Conservation (phyloP, 1,140 invertebrate species). For the Papilio aristodemus region DNA sequence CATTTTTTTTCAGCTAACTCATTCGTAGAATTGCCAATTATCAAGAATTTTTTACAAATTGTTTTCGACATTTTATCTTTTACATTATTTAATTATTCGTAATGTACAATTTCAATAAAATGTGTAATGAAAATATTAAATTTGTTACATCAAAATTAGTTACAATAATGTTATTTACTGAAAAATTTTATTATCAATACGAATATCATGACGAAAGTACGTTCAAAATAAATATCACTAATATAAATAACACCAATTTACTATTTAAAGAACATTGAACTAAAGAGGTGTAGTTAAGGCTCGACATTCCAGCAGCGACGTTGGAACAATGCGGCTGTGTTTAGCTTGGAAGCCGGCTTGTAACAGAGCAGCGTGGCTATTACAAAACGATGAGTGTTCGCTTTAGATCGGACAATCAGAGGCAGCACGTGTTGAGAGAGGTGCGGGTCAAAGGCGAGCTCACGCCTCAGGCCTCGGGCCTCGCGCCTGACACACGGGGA, state of each 20-base stretch:
- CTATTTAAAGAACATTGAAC: background rate
- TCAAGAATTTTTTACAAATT: constrained; percentile 25
- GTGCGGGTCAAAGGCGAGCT: constrained; percentile 63
- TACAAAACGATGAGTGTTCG: constrained; percentile 67
- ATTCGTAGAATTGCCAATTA: constrained; percentile 23
- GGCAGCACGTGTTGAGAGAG: constrained; percentile 58
- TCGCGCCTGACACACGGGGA: constrained; percentile 50
- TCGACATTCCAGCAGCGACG: constrained; percentile 19
- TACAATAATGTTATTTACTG: background rate
- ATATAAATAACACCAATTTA: constrained; percentile 15
- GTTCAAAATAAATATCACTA: too few relatives aligned
- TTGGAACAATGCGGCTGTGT: constrained; percentile 44
- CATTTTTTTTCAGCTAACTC: constrained; percentile 11
- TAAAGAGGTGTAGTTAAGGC: constrained; percentile 27
- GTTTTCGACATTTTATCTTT: background rate
- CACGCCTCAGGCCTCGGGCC: too few relatives aligned
- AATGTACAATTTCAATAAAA: background rate
- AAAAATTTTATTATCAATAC: background rate
- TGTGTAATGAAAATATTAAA: background rate
- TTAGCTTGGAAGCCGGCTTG: constrained; percentile 45
- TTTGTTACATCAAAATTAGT: constrained; percentile 2
- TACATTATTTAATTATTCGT: constrained; percentile 3
- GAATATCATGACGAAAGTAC: background rate
- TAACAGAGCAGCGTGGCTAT: constrained; percentile 51
- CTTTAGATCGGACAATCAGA: constrained; percentile 61